Evolutionary conservation across 2,888 invertebrate genomes (phyloP).

Genomic region (Eupithecia dodoneata): DNA sequence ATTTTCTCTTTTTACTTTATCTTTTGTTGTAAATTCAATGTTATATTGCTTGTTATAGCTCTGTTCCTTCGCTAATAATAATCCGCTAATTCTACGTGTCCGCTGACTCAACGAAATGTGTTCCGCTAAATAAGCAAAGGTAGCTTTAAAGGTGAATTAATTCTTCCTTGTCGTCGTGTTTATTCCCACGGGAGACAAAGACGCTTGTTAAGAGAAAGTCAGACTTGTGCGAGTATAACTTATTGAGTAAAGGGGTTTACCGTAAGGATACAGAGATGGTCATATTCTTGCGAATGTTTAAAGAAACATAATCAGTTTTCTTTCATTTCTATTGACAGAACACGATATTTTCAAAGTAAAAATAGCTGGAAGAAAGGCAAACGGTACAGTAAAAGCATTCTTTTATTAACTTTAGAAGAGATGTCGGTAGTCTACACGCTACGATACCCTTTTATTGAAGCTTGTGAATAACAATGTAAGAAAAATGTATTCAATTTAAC

Average conservation of each 20-base stretch:
- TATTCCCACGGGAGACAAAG: conserved; percentile 60
- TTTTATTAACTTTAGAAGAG: conserved; percentile 5
- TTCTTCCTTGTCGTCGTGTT: conserved; percentile 54
- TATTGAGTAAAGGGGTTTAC: conserved; percentile 49
- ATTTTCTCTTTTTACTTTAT: too few relatives aligned
- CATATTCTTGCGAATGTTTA: conserved; percentile 31
- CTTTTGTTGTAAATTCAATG: background rate
- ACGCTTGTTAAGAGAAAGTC: conserved; percentile 69
- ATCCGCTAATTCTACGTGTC: background rate
- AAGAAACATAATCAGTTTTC: conserved; percentile 6
- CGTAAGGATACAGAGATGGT: too few relatives aligned
- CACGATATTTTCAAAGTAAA: background rate
- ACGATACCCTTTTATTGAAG: conserved; percentile 18
- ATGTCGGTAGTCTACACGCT: conserved; percentile 2
- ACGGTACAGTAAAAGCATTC: background rate
- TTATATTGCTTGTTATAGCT: background rate
- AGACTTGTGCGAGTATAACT: conserved; percentile 62
- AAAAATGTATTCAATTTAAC: conserved; percentile 26
- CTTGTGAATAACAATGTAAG: conserved; percentile 25
- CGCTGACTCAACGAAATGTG: background rate
- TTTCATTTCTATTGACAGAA: background rate
- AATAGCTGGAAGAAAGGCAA: background rate
- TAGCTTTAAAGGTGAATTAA: conserved; percentile 45
- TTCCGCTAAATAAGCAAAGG: conserved; percentile 9
- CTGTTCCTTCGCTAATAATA: background rate